Percentiles rank a stretch among this genome's conserved stretches.
Evolutionary conservation across 1,140 invertebrate genomes (phyloP).

Genomic region (Drosophila teissieri): DNA sequence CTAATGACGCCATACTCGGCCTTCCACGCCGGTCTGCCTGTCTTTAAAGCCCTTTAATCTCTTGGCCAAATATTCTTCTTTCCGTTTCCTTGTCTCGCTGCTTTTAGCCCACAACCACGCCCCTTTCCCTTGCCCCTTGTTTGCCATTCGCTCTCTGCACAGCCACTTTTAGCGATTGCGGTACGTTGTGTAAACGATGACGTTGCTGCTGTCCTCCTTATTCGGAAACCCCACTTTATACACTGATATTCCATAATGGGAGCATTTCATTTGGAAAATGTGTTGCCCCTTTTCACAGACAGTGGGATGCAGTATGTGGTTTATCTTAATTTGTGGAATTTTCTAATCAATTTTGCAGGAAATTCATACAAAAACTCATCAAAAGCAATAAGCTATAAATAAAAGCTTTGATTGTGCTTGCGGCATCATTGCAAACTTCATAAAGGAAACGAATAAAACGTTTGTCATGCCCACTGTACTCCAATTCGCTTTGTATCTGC

Average conservation of each 20-base stretch:
- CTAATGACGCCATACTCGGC: constrained; percentile 69
- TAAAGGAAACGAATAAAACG: background rate
- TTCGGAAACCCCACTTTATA: constrained; percentile 7
- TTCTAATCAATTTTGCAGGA: background rate
- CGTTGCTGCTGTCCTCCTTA: constrained; percentile 14
- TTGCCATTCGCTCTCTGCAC: constrained; percentile 27
- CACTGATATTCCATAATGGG: constrained; percentile 14
- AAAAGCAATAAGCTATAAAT: no score
- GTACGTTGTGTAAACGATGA: constrained; percentile 66
- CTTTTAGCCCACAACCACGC: constrained; percentile 9
- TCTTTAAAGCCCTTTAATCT: constrained; percentile 60
- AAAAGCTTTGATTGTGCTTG: no score
- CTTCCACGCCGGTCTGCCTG: constrained; percentile 29
- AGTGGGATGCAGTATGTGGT: background rate
- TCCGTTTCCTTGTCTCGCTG: constrained; percentile 28
- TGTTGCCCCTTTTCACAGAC: constrained; percentile 11
- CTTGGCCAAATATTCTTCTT: constrained; percentile 51
- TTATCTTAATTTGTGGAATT: background rate
- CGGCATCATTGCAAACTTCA: no score
- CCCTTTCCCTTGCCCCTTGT: background rate
- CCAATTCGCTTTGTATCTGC: constrained; percentile 10
- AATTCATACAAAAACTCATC: no score
- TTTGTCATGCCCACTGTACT: constrained; percentile 8
- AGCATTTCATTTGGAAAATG: constrained; percentile 50
- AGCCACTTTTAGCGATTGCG: constrained; percentile 53